These are phyloP conservation scores for Dendrocincla fuliginosa DNA, from an alignment of 2,797 vertebrate genomes.

Conservation along the genomic window DNA sequence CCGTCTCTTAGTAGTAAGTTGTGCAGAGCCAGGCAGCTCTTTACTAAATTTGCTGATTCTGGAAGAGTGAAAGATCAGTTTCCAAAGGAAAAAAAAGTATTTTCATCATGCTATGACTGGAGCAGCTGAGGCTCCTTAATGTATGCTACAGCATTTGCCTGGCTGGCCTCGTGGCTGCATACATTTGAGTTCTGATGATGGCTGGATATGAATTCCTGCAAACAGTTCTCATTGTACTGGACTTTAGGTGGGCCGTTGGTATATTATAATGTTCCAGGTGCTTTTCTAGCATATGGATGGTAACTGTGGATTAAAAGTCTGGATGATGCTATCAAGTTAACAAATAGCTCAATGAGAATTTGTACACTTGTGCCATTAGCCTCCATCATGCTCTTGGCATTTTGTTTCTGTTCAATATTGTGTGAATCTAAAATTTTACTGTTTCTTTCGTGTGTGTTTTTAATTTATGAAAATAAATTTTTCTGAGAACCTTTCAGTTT, in stretches of 20 bases:
- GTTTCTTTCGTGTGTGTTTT: constrained; percentile 68
- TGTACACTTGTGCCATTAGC: constrained; percentile 73
- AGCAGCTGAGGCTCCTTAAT: not conserved
- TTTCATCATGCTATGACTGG: not conserved
- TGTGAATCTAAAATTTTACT: constrained; percentile 71
- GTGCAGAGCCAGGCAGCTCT: not conserved
- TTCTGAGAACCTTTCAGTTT: constrained; percentile 60
- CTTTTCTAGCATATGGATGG: constrained; percentile 59
- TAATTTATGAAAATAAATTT: constrained; percentile 84
- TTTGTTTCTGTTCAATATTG: constrained; percentile 73
- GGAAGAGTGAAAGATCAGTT: not conserved
- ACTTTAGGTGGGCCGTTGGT: constrained; percentile 53
- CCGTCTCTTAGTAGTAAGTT: not conserved
- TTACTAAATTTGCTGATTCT: not conserved
- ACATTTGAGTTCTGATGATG: not conserved
- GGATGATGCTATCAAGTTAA: constrained; percentile 57
- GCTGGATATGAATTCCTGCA: not conserved
- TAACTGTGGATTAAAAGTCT: constrained; percentile 61
- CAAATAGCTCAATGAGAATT: constrained; percentile 62
- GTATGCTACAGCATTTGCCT: not conserved
- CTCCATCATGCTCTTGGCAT: constrained; percentile 58
- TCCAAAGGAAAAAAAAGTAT: not conserved
- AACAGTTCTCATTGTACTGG: constrained; percentile 9
- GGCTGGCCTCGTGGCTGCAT: not conserved
- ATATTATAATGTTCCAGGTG: constrained; percentile 32